Evolutionary conservation across 2,797 vertebrate genomes (phyloP).

Genomic region (Perodicticus potto): DNA sequence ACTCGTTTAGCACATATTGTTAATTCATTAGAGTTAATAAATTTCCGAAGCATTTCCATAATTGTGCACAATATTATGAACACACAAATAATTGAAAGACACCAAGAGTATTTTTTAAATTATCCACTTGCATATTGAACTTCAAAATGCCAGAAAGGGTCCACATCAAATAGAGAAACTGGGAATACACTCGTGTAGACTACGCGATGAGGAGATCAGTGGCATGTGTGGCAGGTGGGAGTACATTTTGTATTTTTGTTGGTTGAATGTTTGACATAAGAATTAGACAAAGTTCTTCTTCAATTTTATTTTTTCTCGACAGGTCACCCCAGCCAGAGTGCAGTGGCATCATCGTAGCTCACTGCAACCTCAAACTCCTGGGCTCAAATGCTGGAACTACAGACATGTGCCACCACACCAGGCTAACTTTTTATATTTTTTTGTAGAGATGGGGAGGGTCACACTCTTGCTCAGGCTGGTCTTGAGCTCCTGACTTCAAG

Average conservation of each 20-base stretch:
- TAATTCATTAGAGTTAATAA: slow-evolving; percentile 37
- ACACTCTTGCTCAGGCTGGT: neutral
- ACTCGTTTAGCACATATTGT: neutral
- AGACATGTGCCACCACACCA: neutral
- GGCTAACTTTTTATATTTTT: neutral
- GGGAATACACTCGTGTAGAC: neutral
- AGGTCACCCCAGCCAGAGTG: neutral
- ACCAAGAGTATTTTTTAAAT: slow-evolving; percentile 1
- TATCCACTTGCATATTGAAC: neutral
- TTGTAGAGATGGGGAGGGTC: neutral
- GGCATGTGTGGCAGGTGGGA: neutral
- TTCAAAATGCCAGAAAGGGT: neutral
- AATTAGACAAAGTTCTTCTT: neutral
- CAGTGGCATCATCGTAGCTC: neutral
- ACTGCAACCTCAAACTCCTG: neutral
- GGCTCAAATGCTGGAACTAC: neutral
- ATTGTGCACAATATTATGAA: slow-evolving; percentile 9
- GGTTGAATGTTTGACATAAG: neutral
- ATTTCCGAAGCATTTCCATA: slow-evolving; percentile 22
- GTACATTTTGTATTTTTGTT: neutral
- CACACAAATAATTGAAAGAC: slow-evolving; percentile 61
- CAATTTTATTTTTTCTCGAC: neutral
- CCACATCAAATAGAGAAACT: neutral
- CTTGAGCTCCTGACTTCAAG: neutral
- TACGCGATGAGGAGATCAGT: neutral